Base-by-base conservation (phyloP, 2,888 invertebrate species). In the Rhingia rostrata region DNA sequence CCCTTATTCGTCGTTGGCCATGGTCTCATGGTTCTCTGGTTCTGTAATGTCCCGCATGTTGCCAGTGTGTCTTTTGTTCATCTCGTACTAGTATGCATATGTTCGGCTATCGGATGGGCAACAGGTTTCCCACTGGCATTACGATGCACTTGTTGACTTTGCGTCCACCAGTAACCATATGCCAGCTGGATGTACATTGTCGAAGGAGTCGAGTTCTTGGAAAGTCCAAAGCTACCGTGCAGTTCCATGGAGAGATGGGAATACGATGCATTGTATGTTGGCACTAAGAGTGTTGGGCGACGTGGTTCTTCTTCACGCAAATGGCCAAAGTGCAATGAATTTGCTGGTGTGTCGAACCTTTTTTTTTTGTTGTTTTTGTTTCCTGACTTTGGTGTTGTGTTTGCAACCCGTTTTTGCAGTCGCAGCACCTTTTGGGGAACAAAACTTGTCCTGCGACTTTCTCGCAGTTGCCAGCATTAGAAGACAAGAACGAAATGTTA, bases 361-460 rank as follows among this genome's bases (percentile, higher is more conserved):
- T 41, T 37, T 56, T 45, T 67, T 64, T 37, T 56, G n/a, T n/a
- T n/a, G n/a, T 51, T 60, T 14, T 9, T 4, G 41, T 41, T 41
- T 41, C 10, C 41, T n/a, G 7, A 0, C 9, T 58, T 41, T 47
- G 47, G 14, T 9, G 33, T 30, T 33, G 32, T 22, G 45, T 67
- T 43, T 22, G 9, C 43, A 66, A 82, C 81, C 63, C 56, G 77
- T 82, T 82, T n/a, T 67, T 32, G 49, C 61, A 56, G 22, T 35
- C 7, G 30, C 63, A 54, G 49, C 75, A 54, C 64, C 54, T 82
- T 77, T 67, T 61, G 14, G 10, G 66, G 43, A 43, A 64, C 22
- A 54, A 82, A 82, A 82, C 82, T 72, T 60, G 82, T 78, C 67
- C 72, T 54, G 54, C 60, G 82, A 77, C 82, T 82, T 82, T 82